Evolutionary conservation across 2,113 vertebrate genomes (phyloP).

Genomic region (Gnathonemus longibarbis): DNA sequence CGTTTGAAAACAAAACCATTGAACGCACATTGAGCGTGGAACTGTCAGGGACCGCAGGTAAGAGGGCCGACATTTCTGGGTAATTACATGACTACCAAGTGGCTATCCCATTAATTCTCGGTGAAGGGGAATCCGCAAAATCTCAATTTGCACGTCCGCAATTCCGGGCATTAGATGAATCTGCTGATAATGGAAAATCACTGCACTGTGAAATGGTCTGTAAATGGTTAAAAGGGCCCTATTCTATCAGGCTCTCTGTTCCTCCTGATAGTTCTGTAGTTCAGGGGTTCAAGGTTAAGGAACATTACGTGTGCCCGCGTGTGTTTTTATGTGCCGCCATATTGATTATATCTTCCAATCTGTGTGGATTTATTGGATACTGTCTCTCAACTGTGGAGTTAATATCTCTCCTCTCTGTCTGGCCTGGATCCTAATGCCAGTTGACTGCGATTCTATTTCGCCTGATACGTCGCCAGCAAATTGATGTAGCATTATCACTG

Average conservation of each 20-base stretch:
- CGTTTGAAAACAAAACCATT: slow-evolving; percentile 99
- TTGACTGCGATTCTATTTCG: slow-evolving; percentile 43
- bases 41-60: slow-evolving; percentile 99
- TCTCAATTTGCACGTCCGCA: neutral
- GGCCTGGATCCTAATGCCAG: slow-evolving; percentile 45
- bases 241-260: neutral
- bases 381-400: slow-evolving; percentile 36
- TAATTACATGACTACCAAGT: neutral
- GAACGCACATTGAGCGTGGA: slow-evolving; percentile 99
- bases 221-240: slow-evolving; percentile 33
- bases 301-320: slow-evolving; percentile 12
- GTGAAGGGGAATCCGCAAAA: neutral
- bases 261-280: slow-evolving; percentile 37
- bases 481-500: slow-evolving; percentile 45
- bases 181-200: neutral
- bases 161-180: neutral
- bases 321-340: slow-evolving; percentile 40
- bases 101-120: neutral
- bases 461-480: slow-evolving; percentile 41
- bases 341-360: slow-evolving; percentile 52
- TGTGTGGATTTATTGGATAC: slow-evolving; percentile 46
- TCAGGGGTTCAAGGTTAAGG: slow-evolving; percentile 53
- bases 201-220: neutral
- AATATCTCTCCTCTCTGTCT: slow-evolving; percentile 31
- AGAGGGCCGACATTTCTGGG: slow-evolving; percentile 35